Base-by-base conservation (phyloP, 2,113 vertebrate species). In the Dolichotis patagonum region DNA sequence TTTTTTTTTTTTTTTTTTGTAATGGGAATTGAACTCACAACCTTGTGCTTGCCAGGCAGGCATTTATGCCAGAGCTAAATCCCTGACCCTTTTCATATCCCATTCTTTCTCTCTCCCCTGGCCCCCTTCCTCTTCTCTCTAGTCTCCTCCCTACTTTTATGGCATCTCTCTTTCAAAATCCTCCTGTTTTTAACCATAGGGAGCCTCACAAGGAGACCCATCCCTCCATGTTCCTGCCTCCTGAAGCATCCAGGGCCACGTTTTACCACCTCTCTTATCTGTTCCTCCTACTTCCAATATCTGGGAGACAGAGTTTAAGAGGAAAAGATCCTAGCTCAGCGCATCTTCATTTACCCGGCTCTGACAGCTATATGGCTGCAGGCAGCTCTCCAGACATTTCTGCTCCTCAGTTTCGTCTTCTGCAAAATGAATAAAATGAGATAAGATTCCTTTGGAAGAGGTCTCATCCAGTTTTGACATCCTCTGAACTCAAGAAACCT, bases 401-500 rank as follows among this genome's bases (percentile, higher is more conserved):
- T 77, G 17, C 17, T 28, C 81, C 24, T 94, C 8, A 3, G 30
- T 67, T 80, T 85, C 52, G 30, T 38, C 35, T 75, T 94, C 38
- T 84, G 17, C 77, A 92, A 96, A 95, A 85, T 65, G 3, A 90
- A 78, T 58, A 86, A 77, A 81, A 52, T 71, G 52, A 78, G 38
- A 58, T 16, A 91, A 35, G 13, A n/a, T 78, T 52, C 56, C 30
- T 95, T 88, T 77, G 16, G 30, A 77, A 38, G 67, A 32, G 30
- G 5, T 46, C 5, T 43, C 58, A 69, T 65, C 54, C 46, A 85
- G 38, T 54, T 24, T 75, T 75, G 65, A 80, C 35, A 83, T 26
- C 26, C 62, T 62, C n/a, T 20, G 3, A 96, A 75, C 30, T 49
- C 54, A 67, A 30, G 84, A 73, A 73, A 78, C 5, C 7, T 73